phyloP scores from a whole-genome alignment of 2,888 invertebrate genomes.

The Ernsta delagoae region DNA sequence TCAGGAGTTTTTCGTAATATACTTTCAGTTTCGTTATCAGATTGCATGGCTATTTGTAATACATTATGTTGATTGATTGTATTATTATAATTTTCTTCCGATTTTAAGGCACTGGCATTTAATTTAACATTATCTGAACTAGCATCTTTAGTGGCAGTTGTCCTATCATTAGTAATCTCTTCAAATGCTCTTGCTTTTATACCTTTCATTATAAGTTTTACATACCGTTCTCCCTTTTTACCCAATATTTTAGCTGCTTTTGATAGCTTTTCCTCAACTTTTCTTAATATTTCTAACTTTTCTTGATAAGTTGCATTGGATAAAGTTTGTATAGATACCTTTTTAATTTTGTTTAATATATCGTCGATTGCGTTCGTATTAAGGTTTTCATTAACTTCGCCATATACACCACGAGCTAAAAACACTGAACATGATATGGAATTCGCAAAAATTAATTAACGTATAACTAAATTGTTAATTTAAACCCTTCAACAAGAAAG shows the following conservation, averaged over 20 bases:
- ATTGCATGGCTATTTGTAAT: not conserved
- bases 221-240: conserved; percentile 52
- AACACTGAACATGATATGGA: not conserved
- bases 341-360: conserved; percentile 36
- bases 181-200: conserved; percentile 49
- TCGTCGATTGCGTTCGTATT: conserved; percentile 17
- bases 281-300: conserved; percentile 38
- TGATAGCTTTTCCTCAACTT: conserved; percentile 37
- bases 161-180: not conserved
- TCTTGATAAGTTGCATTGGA: conserved; percentile 27
- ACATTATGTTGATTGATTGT: not conserved
- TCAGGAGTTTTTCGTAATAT: not conserved
- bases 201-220: conserved; percentile 62
- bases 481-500: too few species aligned
- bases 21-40: not conserved
- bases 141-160: too few species aligned
- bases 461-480: too few species aligned
- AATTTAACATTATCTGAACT: not conserved
- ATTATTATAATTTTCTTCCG: conserved; percentile 1
- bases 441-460: too few species aligned
- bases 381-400: conserved; percentile 9
- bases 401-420: conserved; percentile 10
- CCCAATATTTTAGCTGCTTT: conserved; percentile 49
- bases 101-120: not conserved
- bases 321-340: conserved; percentile 31